Evolutionary conservation across 2,113 vertebrate species (phyloP).

Genomic region (Nycticebus coucang): DNA sequence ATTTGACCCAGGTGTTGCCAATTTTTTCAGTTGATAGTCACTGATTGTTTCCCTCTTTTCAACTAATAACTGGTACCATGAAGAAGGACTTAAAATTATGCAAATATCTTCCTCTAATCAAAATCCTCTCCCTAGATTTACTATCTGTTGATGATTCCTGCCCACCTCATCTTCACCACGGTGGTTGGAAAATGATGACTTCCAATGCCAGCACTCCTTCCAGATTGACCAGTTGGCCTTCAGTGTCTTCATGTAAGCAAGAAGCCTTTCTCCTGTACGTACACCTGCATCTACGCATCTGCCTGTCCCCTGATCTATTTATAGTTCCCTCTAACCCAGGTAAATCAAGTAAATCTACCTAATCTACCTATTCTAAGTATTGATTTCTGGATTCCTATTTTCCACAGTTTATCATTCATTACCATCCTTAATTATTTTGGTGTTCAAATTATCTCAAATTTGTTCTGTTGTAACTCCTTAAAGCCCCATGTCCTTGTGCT

Average conservation of each 20-base stretch:
- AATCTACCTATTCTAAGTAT: background rate
- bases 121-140: background rate
- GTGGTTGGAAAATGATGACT: background rate
- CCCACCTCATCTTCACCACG: background rate
- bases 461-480: background rate
- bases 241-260: background rate
- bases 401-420: background rate
- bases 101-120: background rate
- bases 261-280: background rate
- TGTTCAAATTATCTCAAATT: background rate
- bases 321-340: background rate
- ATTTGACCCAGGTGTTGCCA: background rate
- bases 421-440: background rate
- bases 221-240: background rate
- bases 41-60: background rate
- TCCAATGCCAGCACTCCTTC: background rate
- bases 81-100: background rate
- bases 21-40: background rate
- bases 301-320: background rate
- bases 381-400: background rate
- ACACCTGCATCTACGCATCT: background rate
- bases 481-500: background rate
- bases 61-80: background rate
- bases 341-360: background rate
- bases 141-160: background rate